Percentiles rank a stretch among this genome's conserved stretches.
Conservation (phyloP, 2,113 vertebrate species). For the chimpanzee (Pan troglodytes) region NHGRI_mPanTro3-v2.1_pri NC_072398.2:216271501-216272000, state of each 20-base stretch:
- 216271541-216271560: neutral
- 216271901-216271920: neutral
- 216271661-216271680: fast-evolving
- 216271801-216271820: neutral
- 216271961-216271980: neutral
- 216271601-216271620: neutral
- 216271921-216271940: too few relatives aligned
- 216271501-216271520: neutral
- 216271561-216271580: neutral
- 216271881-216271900: neutral
- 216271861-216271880: fast-evolving
- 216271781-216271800: neutral
- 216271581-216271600: neutral
- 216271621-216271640: neutral
- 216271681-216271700: neutral
- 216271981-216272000: too few relatives aligned
- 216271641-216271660: neutral
- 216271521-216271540: fast-evolving
- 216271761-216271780: neutral
- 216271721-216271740: fast-evolving
- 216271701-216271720: neutral
- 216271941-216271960: neutral
- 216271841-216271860: neutral
- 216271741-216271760: fast-evolving
- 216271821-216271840: neutral